Conservation (phyloP, 2,113 vertebrate genomes). For the Aegithalos caudatus region DNA sequence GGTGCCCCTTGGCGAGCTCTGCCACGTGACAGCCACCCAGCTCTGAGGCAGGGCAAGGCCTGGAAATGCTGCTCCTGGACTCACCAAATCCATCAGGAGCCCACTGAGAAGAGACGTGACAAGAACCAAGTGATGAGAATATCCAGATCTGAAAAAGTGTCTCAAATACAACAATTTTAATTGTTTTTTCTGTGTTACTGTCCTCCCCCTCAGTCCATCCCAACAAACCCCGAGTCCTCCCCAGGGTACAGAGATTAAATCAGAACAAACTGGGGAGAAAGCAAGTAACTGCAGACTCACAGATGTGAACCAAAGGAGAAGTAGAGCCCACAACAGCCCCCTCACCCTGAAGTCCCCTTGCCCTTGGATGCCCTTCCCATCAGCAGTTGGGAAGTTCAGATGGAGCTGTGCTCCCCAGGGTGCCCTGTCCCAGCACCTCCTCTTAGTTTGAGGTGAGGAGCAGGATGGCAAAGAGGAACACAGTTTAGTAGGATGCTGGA, state of each 20-base stretch:
- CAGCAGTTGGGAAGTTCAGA: not conserved
- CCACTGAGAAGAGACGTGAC: fast-evolving
- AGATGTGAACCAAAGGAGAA: not conserved
- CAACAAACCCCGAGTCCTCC: not conserved
- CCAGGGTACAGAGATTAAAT: not conserved
- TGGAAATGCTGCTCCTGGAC: not conserved
- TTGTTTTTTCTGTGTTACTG: not conserved
- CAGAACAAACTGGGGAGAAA: not conserved
- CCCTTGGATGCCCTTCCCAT: not conserved
- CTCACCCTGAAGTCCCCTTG: not conserved
- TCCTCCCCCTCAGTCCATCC: not conserved
- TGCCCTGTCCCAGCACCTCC: not conserved
- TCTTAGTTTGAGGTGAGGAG: not conserved
- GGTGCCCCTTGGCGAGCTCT: not conserved
- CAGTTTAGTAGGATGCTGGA: fast-evolving
- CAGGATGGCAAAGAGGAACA: not conserved
- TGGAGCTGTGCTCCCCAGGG: not conserved
- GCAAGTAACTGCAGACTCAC: not conserved
- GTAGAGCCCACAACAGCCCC: not conserved
- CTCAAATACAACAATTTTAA: not conserved
- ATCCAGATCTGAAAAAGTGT: not conserved
- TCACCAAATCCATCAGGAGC: not conserved
- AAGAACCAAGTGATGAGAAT: not conserved
- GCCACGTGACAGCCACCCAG: not conserved
- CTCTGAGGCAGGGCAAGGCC: not conserved